Evolutionary conservation across 2,797 vertebrate species (phyloP).

Genomic region (Lutjanus argentimaculatus): DNA sequence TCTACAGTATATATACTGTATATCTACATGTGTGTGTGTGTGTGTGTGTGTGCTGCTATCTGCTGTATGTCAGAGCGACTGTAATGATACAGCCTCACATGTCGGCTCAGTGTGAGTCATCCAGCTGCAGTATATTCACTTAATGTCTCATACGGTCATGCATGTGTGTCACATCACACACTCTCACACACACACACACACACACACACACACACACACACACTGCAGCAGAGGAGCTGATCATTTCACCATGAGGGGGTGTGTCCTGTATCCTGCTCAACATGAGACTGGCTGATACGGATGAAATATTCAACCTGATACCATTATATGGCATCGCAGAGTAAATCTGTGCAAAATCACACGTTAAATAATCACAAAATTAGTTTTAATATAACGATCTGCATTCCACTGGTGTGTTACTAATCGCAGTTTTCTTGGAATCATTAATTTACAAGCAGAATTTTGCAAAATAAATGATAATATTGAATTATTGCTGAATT

Average conservation of each 20-base stretch:
- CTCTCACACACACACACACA: conserved; percentile 6
- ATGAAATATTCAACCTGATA: neutral
- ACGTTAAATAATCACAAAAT: neutral
- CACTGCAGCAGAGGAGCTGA: conserved; percentile 27
- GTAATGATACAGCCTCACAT: conserved; percentile 43
- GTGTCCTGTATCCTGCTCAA: conserved; percentile 22
- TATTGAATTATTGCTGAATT: no score
- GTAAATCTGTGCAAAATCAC: neutral
- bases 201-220: conserved; percentile 2
- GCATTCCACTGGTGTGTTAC: neutral
- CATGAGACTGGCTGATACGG: neutral
- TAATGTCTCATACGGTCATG: conserved; percentile 13
- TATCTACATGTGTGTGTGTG: conserved; percentile 20
- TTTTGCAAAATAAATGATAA: no score
- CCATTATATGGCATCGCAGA: neutral
- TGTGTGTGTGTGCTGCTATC: neutral
- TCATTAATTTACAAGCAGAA: neutral
- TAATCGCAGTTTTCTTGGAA: no score
- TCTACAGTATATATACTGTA: conserved; percentile 7
- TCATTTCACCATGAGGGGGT: neutral
- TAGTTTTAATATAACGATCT: neutral
- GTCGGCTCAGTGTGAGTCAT: conserved; percentile 59
- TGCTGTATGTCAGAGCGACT: conserved; percentile 37
- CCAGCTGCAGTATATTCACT: conserved; percentile 25
- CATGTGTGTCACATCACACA: conserved; percentile 13